phyloP scores from a whole-genome alignment of 2,113 vertebrate species.

The Ochotona princeps region DNA sequence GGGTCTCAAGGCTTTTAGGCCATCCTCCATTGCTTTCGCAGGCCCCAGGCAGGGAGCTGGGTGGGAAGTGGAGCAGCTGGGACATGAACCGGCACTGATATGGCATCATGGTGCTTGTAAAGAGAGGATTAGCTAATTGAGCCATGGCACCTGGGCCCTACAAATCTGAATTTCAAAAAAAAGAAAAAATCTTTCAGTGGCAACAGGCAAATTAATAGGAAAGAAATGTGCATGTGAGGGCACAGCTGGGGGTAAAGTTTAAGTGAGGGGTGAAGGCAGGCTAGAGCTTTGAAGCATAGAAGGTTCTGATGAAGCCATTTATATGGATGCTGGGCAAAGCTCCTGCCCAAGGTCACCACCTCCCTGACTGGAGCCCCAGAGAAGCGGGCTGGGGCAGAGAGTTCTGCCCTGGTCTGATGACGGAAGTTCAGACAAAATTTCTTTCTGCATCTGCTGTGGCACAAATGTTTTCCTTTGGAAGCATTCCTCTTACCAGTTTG shows the following conservation, averaged over 20 bases:
- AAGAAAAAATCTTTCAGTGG: too few species aligned
- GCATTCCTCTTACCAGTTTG: not conserved
- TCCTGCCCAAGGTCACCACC: not conserved
- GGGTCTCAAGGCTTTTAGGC: too few species aligned
- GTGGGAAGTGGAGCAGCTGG: too few species aligned
- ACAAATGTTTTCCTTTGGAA: not conserved
- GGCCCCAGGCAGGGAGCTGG: too few species aligned
- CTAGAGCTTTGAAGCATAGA: not conserved
- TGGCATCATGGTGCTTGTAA: too few species aligned
- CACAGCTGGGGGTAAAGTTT: not conserved
- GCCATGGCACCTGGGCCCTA: too few species aligned
- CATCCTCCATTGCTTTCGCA: too few species aligned
- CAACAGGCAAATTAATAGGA: not conserved
- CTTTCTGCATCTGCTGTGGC: not conserved
- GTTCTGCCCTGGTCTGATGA: not conserved
- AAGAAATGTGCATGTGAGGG: not conserved
- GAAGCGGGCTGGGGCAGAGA: too few species aligned
- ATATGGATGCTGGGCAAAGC: not conserved
- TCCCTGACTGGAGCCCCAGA: not conserved
- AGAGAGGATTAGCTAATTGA: too few species aligned
- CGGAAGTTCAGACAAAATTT: not conserved
- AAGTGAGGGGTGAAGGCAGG: not conserved
- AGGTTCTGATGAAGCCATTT: not conserved
- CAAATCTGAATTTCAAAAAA: too few species aligned
- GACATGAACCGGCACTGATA: too few species aligned